phyloP scores from a whole-genome alignment of 2,888 invertebrate genomes.

The Tricholauxania praeusta region DNA sequence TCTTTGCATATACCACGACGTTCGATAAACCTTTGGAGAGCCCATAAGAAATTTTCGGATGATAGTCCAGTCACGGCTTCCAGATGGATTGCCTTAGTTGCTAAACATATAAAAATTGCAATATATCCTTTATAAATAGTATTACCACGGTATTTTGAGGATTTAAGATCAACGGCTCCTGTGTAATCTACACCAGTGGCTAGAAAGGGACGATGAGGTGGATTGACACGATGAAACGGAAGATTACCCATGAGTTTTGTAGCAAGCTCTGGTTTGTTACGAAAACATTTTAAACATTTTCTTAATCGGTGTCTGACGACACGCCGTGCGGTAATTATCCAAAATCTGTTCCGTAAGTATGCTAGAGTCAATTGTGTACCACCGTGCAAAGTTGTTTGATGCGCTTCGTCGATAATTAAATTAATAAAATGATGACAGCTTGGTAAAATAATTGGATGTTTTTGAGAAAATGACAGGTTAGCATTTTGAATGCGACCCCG shows the following conservation, averaged over 20 bases:
- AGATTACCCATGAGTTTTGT: conserved; percentile 41
- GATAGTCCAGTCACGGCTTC: too few species aligned
- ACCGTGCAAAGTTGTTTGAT: conserved; percentile 27
- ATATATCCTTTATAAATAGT: too few species aligned
- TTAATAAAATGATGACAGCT: conserved; percentile 26
- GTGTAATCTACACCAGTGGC: conserved; percentile 40
- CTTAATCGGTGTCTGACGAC: background rate
- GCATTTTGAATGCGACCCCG: conserved; percentile 10
- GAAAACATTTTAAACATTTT: conserved; percentile 37
- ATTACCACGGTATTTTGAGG: too few species aligned
- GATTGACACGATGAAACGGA: conserved; percentile 31
- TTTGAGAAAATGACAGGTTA: conserved; percentile 17
- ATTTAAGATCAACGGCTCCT: conserved; percentile 24
- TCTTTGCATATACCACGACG: too few species aligned
- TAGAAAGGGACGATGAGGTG: conserved; percentile 30
- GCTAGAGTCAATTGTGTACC: conserved; percentile 1
- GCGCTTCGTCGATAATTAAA: conserved; percentile 24
- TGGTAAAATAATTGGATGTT: conserved; percentile 24
- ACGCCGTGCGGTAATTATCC: background rate
- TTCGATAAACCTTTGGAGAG: too few species aligned
- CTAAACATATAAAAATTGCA: too few species aligned
- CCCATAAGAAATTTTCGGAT: too few species aligned
- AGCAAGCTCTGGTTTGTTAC: conserved; percentile 7
- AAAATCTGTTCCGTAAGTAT: too few species aligned
- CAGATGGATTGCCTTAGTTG: too few species aligned